phyloP scores from a whole-genome alignment of 2,888 invertebrate species.

The Coenonympha arcania region DNA sequence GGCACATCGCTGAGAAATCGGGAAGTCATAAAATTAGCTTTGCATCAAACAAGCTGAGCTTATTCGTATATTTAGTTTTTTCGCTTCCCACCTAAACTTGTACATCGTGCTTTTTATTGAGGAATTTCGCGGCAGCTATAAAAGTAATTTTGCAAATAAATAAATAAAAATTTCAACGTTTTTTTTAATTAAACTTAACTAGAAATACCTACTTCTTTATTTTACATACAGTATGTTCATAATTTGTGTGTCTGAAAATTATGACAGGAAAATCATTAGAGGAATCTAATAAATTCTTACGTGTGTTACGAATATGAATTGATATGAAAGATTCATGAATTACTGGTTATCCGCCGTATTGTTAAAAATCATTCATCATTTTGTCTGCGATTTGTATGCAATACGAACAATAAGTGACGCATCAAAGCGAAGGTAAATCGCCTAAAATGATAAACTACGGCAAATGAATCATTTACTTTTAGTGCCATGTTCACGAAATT shows the following conservation, averaged over 20 bases:
- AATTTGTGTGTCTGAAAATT: too few relatives aligned
- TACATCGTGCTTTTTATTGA: neutral
- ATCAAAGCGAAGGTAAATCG: neutral
- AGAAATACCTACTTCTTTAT: too few relatives aligned
- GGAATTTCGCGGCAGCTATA: neutral
- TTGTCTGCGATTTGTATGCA: neutral
- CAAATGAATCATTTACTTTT: neutral
- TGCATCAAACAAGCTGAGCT: neutral
- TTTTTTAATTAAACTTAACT: too few relatives aligned
- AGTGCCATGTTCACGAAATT: too few relatives aligned
- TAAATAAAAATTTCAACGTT: neutral
- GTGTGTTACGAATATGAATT: too few relatives aligned
- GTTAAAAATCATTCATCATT: neutral
- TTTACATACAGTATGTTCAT: too few relatives aligned
- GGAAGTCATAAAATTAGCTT: neutral
- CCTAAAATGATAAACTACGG: neutral
- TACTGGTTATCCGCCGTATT: neutral
- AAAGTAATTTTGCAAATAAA: neutral
- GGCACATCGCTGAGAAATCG: neutral
- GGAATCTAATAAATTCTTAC: too few relatives aligned
- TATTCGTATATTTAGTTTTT: neutral
- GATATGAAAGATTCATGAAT: neutral
- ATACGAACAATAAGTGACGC: neutral
- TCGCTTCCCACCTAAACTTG: neutral
- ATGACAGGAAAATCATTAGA: too few relatives aligned